Conservation (phyloP, 1,140 invertebrate genomes). For the Eupristina koningsbergeri region DNA sequence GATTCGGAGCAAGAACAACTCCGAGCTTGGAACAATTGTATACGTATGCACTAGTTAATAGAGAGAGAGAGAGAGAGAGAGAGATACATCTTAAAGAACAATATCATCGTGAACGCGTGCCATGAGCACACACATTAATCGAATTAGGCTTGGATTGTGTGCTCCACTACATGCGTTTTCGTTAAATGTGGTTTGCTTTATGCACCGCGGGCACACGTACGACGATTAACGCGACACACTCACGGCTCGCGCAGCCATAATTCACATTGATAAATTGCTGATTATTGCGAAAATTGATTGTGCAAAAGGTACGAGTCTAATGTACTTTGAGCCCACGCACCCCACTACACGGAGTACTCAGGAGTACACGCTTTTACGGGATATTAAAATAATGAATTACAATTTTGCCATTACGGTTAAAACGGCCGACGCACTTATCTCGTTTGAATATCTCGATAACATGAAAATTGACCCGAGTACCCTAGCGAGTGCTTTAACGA, state of each 20-base stretch:
- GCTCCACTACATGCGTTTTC: neutral
- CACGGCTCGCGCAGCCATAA: neutral
- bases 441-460: neutral
- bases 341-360: neutral
- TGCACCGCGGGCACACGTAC: neutral
- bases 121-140: neutral
- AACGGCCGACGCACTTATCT: neutral
- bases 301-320: neutral
- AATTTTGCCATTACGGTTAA: neutral
- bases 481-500: neutral
- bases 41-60: neutral
- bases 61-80: too few relatives aligned
- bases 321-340: too few relatives aligned
- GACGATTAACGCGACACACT: neutral
- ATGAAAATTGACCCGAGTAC: neutral
- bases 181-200: neutral
- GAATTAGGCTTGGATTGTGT: neutral
- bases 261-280: neutral
- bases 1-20: neutral
- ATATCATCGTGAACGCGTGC: neutral
- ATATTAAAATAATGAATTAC: neutral
- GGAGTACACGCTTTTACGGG: neutral
- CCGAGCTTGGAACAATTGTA: neutral
- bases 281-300: slow-evolving; percentile 13
- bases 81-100: neutral